phyloP scores from a whole-genome alignment of 2,888 invertebrate genomes.

The Melangyna quadrimaculata region DNA sequence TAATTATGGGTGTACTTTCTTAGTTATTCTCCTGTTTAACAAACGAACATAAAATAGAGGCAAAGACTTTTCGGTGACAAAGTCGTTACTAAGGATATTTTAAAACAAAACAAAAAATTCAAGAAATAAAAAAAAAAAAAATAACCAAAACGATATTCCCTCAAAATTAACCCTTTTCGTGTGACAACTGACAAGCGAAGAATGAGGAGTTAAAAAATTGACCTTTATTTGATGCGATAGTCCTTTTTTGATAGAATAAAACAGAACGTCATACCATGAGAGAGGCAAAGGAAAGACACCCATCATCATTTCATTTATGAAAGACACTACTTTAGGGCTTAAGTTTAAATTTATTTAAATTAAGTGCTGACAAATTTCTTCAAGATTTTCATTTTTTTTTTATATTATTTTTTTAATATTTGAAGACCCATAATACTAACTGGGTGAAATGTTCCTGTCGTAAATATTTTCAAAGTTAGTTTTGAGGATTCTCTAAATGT shows the following conservation, averaged over 20 bases:
- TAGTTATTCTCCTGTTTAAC: constrained; percentile 1
- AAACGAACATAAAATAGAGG: background rate
- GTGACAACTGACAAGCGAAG: background rate
- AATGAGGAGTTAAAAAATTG: constrained; percentile 11
- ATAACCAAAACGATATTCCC: background rate
- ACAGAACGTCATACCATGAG: background rate
- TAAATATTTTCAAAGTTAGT: background rate
- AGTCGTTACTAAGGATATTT: background rate
- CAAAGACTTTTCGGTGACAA: background rate
- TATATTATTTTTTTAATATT: background rate
- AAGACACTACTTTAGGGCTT: constrained; percentile 11
- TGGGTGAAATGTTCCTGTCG: background rate
- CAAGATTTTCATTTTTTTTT: constrained; percentile 20
- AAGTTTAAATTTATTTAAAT: constrained; percentile 56
- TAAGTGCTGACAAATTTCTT: constrained; percentile 59
- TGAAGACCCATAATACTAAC: background rate
- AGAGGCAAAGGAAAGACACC: background rate
- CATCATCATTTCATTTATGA: constrained; percentile 20
- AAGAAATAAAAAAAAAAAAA: background rate
- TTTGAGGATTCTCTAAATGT: background rate
- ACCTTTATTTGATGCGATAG: background rate
- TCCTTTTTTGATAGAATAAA: background rate
- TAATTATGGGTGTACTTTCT: constrained; percentile 5
- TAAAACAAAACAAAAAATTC: background rate
- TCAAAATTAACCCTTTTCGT: constrained; percentile 29